phyloP scores from a whole-genome alignment of 2,113 vertebrate species.

The Anarrhichthys ocellatus region DNA sequence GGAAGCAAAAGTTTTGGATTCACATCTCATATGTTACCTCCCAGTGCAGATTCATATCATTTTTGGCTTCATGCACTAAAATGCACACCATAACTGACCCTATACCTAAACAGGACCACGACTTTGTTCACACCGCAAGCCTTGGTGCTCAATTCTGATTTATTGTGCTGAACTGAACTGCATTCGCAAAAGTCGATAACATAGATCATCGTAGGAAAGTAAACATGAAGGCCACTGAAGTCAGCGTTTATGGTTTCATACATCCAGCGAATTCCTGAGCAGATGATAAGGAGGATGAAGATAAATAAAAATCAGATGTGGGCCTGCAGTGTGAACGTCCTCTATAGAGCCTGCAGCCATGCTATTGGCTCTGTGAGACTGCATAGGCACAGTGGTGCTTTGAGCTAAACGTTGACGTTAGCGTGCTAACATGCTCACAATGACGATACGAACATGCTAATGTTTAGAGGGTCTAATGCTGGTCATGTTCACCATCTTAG shows the following conservation, averaged over 20 bases:
- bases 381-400: no score
- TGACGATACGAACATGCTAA: background rate
- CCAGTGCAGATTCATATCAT: background rate
- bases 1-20: background rate
- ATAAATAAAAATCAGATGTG: background rate
- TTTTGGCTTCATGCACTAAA: background rate
- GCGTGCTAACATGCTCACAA: background rate
- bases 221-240: background rate
- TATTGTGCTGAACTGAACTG: background rate
- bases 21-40: background rate
- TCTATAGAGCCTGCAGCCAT: background rate
- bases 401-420: no score
- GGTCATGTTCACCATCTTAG: background rate
- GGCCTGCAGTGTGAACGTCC: background rate
- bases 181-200: background rate
- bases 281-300: background rate
- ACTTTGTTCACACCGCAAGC: background rate
- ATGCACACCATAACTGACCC: background rate
- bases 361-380: background rate
- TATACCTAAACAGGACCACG: no score
- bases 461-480: background rate
- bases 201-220: background rate
- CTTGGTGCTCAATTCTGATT: background rate
- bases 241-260: background rate
- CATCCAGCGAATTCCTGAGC: no score